Percentiles rank a stretch among this genome's conserved stretches.
phyloP scores from a whole-genome alignment of 2,888 invertebrate species.

The Callinectes sapidus region DNA sequence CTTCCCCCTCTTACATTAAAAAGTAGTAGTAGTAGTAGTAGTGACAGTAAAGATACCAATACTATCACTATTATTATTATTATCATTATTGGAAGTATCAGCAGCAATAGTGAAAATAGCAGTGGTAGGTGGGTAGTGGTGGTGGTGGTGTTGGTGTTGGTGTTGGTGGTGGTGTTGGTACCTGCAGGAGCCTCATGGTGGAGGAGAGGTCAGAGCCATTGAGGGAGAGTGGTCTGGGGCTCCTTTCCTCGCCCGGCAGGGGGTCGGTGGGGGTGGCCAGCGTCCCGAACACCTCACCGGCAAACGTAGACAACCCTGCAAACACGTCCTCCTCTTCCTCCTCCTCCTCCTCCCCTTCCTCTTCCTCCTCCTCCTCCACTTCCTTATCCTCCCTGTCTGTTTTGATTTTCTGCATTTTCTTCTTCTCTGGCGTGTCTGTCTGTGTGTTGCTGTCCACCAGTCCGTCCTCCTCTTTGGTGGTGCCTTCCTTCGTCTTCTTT shows the following conservation, averaged over 20 bases:
- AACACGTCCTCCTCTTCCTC: conserved; percentile 68
- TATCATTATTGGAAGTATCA: not conserved
- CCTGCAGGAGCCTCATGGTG: conserved; percentile 67
- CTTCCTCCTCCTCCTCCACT: not conserved
- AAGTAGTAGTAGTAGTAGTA: conserved; percentile 20
- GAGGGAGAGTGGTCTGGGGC: conserved; percentile 53
- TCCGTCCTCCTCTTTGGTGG: not conserved
- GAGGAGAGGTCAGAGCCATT: conserved; percentile 49
- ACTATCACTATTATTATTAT: not conserved
- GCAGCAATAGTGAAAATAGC: not conserved
- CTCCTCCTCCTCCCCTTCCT: conserved; percentile 52
- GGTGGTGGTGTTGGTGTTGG: not conserved
- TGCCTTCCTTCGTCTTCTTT: not conserved
- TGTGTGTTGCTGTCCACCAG: not conserved
- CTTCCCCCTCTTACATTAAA: too few species aligned
- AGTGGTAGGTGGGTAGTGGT: not conserved
- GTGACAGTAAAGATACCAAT: not conserved
- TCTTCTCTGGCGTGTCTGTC: conserved; percentile 13
- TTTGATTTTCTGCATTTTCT: not conserved
- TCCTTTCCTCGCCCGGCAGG: conserved; percentile 54
- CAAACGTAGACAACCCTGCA: conserved; percentile 52
- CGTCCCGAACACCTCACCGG: conserved; percentile 58
- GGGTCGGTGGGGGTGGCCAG: conserved; percentile 65
- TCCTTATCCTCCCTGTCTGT: conserved; percentile 21
- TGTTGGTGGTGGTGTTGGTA: not conserved